These are phyloP conservation scores for Oithona nana DNA, from an alignment of 2,888 invertebrate species.

Conservation along the genomic window DNA sequence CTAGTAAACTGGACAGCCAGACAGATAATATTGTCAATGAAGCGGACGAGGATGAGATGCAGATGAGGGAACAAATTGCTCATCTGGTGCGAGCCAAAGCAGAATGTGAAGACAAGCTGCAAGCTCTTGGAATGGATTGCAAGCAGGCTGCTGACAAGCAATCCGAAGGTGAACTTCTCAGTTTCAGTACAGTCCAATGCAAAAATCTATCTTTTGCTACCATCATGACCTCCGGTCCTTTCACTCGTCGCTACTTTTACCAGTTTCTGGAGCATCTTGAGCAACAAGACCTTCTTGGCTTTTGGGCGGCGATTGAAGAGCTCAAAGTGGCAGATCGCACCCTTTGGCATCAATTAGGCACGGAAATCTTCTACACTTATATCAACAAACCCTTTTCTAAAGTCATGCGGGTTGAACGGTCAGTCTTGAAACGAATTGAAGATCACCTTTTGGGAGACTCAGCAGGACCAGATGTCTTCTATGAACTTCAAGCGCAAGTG, in stretches of 20 bases:
- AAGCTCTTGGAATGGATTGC: slow-evolving; percentile 54
- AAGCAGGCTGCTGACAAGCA: slow-evolving; percentile 22
- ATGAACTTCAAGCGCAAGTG: slow-evolving; percentile 62
- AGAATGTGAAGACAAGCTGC: slow-evolving; percentile 56
- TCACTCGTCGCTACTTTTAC: slow-evolving; percentile 57
- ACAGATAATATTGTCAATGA: neutral
- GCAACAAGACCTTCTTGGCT: slow-evolving; percentile 63
- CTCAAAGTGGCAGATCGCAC: slow-evolving; percentile 51
- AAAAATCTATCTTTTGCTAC: slow-evolving; percentile 42
- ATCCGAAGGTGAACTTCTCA: neutral
- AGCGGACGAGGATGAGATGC: slow-evolving; percentile 36
- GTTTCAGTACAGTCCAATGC: neutral
- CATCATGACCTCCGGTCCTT: slow-evolving; percentile 53
- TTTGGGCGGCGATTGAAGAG: slow-evolving; percentile 69
- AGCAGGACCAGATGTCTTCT: slow-evolving; percentile 70
- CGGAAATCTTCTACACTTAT: slow-evolving; percentile 78
- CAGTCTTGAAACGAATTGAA: slow-evolving; percentile 63
- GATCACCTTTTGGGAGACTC: slow-evolving; percentile 65
- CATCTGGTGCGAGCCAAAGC: slow-evolving; percentile 59
- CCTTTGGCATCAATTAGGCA: slow-evolving; percentile 64
- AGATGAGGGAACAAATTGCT: slow-evolving; percentile 62
- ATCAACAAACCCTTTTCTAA: slow-evolving; percentile 60
- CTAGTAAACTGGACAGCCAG: slow-evolving; percentile 29
- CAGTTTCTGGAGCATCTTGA: slow-evolving; percentile 62
- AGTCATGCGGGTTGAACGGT: slow-evolving; percentile 60